Conservation (phyloP, 1,140 invertebrate genomes). For the Meloidogyne chitwoodi region DNA sequence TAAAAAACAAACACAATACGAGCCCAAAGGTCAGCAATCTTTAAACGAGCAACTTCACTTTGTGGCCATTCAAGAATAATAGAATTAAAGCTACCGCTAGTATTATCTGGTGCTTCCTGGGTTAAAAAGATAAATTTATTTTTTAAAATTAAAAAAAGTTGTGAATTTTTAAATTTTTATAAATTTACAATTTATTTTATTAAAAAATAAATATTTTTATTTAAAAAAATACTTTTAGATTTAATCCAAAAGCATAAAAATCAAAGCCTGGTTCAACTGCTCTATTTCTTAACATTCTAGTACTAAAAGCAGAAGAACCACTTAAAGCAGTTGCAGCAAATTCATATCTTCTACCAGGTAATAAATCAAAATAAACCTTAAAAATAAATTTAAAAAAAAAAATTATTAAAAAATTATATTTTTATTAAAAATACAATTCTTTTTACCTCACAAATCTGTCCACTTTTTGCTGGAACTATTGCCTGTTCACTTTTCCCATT, state of each 20-base stretch:
- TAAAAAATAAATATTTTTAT: not conserved
- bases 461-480: not conserved
- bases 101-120: conserved; percentile 12
- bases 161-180: no score
- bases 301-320: conserved; percentile 34
- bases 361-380: conserved; percentile 36
- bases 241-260: conserved; percentile 52
- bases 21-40: conserved; percentile 52
- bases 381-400: conserved; percentile 31
- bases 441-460: not conserved
- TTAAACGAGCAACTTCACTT: conserved; percentile 41
- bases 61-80: conserved; percentile 34
- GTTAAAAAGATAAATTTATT: not conserved
- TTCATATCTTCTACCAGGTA: conserved; percentile 51
- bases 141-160: not conserved
- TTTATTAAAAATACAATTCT: no score
- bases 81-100: not conserved
- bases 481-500: not conserved
- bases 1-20: conserved; percentile 34
- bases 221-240: conserved; percentile 32
- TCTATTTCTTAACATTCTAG: conserved; percentile 41
- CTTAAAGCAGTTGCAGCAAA: conserved; percentile 46
- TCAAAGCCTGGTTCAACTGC: conserved; percentile 55
- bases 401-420: not conserved
- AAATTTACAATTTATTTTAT: no score